Conservation (phyloP, 2,888 invertebrate species). For the Epistrophe eligans region DNA sequence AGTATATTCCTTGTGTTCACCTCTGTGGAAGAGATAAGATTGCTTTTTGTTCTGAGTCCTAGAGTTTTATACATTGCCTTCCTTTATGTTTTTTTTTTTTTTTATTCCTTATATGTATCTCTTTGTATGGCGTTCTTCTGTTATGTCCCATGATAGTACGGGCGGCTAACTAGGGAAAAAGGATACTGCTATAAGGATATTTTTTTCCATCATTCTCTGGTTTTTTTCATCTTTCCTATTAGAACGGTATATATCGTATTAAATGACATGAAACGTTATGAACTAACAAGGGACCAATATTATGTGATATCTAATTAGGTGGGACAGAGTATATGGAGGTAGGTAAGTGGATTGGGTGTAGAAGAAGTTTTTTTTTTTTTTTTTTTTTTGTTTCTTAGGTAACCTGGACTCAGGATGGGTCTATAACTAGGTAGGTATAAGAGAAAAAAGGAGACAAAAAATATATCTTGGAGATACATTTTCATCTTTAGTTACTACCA, state of each 20-base stretch:
- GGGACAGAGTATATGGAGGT: slow-evolving; percentile 60
- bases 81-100: slow-evolving; percentile 4
- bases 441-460: background rate
- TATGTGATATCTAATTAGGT: slow-evolving; percentile 71
- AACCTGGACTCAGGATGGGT: slow-evolving; percentile 3
- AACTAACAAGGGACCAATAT: slow-evolving; percentile 75
- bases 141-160: slow-evolving; percentile 49
- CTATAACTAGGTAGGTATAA: background rate
- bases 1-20: slow-evolving; percentile 59
- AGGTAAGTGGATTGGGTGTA: slow-evolving; percentile 37
- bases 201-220: slow-evolving; percentile 1
- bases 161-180: slow-evolving; percentile 53
- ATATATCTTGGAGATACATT: slow-evolving; percentile 16
- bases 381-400: slow-evolving; percentile 29
- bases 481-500: slow-evolving; percentile 34
- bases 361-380: slow-evolving; percentile 16
- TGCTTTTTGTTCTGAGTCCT: slow-evolving; percentile 56
- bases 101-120: background rate
- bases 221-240: slow-evolving; percentile 34
- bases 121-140: slow-evolving; percentile 18
- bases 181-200: slow-evolving; percentile 56
- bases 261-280: slow-evolving; percentile 75
- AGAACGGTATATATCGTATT: slow-evolving; percentile 68
- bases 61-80: slow-evolving; percentile 31
- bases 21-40: slow-evolving; percentile 74